Base-by-base conservation (phyloP, 2,888 invertebrate species). In the Cheilosia variabilis region DNA sequence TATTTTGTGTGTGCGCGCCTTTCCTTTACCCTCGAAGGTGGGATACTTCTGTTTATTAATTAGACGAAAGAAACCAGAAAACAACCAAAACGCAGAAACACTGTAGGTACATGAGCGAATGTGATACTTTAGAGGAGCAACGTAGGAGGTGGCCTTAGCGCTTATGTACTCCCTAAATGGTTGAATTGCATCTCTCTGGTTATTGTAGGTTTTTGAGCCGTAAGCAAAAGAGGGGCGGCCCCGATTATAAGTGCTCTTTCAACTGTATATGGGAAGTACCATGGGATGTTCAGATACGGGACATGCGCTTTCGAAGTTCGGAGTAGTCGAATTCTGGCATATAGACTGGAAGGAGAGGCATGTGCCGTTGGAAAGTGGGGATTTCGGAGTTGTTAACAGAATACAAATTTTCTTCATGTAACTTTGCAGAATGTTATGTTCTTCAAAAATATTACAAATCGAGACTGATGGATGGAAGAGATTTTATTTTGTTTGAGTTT, bases 21-120 rank as follows among this genome's bases (percentile, higher is more conserved):
- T 69, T 68, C 60, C 75, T 80, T 72, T 76, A 57, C 76, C 76
- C 76, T 86, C 71, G 57, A 77, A 86, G 86, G 86, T 81, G 63
- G 86, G 81, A 86, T 77, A 76, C 86, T 86, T 81, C 81, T 86
- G 86, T 81, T 86, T 86, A 86, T 86, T 86, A 86, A 86, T 86
- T 86, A 86, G 86, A 77, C 77, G 81, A 77, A 86, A 77, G 81
- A 81, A 84, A 69, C 78, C 68, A 79, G 68, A 84, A 86, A 77
- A 81, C 76, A 68, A 76, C 71, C 72, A 81, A 86, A 86, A 80
- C 55, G 63, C 81, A 72, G 66, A 63, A 68, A 63, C 63, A 72
- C 63, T 66, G 72, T 69, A 68, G 55, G 37, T 68, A 60, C 52
- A 76, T 57, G 10, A 62, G 58, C 60, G 63, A 52, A 68, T 52